Conservation (phyloP, 2,113 vertebrate species). For the Prunella fulvescens region DNA sequence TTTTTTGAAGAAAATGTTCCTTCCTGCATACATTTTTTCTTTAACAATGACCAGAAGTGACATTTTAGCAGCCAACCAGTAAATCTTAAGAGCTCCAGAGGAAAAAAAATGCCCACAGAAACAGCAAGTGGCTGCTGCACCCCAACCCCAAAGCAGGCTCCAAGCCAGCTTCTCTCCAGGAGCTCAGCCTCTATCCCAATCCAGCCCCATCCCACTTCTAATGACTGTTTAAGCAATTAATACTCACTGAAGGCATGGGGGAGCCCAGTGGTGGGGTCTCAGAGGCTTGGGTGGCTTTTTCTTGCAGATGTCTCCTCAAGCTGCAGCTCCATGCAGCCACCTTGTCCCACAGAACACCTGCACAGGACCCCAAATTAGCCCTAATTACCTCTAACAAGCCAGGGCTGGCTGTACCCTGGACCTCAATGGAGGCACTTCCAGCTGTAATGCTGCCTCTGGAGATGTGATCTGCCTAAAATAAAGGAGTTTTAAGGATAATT, state of each 20-base stretch:
- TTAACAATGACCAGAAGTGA: background rate
- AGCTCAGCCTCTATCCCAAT: background rate
- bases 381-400: background rate
- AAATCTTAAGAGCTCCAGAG: background rate
- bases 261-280: fast-evolving
- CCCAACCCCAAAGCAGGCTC: background rate
- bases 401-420: background rate
- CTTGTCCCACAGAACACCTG: background rate
- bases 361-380: background rate
- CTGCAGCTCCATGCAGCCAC: background rate
- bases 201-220: background rate
- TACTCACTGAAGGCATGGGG: fast-evolving
- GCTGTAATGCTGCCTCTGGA: background rate
- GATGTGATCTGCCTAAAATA: background rate
- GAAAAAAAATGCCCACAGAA: background rate
- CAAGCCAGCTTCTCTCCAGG: background rate
- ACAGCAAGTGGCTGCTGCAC: fast-evolving
- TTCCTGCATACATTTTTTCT: fast-evolving
- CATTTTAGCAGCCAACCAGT: background rate
- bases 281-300: background rate
- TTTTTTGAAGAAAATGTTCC: background rate
- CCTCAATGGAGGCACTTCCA: fast-evolving
- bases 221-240: background rate
- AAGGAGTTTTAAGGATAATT: background rate
- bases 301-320: background rate